phyloP scores from a whole-genome alignment of 2,113 vertebrate genomes.

The Dasyurus viverrinus region DNA sequence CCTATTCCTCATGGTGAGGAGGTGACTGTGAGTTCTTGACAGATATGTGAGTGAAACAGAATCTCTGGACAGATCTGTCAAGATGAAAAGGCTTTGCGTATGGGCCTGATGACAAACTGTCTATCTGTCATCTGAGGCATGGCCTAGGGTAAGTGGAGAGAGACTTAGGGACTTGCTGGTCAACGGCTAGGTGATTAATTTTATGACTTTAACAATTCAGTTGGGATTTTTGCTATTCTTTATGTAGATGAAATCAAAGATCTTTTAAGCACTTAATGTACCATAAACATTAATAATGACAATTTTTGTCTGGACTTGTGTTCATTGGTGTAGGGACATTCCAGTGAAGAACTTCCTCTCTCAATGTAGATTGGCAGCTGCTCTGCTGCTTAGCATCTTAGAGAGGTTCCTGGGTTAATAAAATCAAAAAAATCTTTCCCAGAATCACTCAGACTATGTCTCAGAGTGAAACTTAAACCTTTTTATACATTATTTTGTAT shows the following conservation, averaged over 20 bases:
- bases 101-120: not conserved
- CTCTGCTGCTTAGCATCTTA: not conserved
- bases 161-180: not conserved
- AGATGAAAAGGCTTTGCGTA: not conserved
- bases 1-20: not conserved
- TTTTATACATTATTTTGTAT: not conserved
- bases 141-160: not conserved
- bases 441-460: not conserved
- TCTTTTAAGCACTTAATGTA: not conserved
- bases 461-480: not conserved
- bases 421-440: not conserved
- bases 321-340: not conserved
- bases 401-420: not conserved
- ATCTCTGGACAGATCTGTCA: not conserved
- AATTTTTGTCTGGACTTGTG: not conserved
- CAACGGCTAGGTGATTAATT: not conserved
- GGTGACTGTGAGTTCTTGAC: not conserved
- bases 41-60: not conserved
- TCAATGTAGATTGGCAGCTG: not conserved
- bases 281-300: not conserved
- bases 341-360: not conserved
- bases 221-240: not conserved
- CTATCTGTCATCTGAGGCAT: not conserved
- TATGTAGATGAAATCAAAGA: not conserved
- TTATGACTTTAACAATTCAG: not conserved